Percentiles rank a stretch among this genome's conserved stretches.
phyloP scores from a whole-genome alignment of 2,888 invertebrate genomes.

The Drosophila cracens region DNA sequence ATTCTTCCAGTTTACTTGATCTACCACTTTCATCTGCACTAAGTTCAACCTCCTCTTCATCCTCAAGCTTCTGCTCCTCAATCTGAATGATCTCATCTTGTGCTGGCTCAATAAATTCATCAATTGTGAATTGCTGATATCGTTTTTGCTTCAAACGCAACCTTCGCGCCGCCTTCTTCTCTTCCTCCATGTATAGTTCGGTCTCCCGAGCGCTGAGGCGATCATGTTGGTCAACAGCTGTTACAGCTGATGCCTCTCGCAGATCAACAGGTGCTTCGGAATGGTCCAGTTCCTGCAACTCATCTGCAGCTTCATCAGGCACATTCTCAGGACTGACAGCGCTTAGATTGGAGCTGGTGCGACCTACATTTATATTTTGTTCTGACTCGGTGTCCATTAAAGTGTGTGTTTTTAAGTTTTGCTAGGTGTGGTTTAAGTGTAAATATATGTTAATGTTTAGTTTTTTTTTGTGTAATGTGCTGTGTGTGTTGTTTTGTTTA shows the following conservation, averaged over 20 bases:
- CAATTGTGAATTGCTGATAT: constrained; percentile 11
- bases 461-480: constrained; percentile 1
- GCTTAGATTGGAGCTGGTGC: too few relatives aligned
- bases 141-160: constrained; percentile 5
- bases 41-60: neutral
- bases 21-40: neutral
- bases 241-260: neutral
- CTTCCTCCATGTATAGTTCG: neutral
- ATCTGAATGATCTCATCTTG: neutral
- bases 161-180: constrained; percentile 7
- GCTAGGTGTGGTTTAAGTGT: neutral
- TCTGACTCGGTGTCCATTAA: constrained; percentile 4
- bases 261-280: neutral
- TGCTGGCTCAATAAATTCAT: neutral
- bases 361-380: neutral
- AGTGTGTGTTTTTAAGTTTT: neutral
- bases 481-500: constrained; percentile 10
- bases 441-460: neutral
- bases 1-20: neutral
- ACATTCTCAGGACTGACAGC: neutral
- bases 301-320: neutral
- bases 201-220: too few relatives aligned
- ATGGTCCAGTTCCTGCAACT: neutral
- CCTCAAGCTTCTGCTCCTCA: neutral
- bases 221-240: neutral